Conservation (phyloP, 2,888 invertebrate genomes). For the Molanna angustata region DNA sequence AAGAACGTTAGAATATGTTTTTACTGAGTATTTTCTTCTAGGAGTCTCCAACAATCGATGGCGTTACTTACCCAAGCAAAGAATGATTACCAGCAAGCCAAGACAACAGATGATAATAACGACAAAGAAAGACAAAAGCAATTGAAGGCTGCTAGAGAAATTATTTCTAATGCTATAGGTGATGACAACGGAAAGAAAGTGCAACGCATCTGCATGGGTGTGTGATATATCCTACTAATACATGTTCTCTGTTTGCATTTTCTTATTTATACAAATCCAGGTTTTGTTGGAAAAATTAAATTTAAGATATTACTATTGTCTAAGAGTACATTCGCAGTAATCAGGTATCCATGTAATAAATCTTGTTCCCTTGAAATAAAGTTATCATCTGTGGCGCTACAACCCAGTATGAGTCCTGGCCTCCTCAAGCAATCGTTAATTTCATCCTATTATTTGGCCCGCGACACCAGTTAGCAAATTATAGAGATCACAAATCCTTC, state of each 20-base stretch:
- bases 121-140: constrained; percentile 55
- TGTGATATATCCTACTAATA: constrained; percentile 8
- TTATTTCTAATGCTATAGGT: constrained; percentile 68
- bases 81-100: constrained; percentile 44
- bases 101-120: constrained; percentile 57
- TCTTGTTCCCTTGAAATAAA: no score
- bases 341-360: no score
- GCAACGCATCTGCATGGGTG: constrained; percentile 34
- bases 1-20: no score
- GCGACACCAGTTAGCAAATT: no score
- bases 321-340: no score
- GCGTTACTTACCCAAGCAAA: constrained; percentile 57
- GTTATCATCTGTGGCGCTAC: no score
- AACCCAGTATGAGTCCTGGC: no score
- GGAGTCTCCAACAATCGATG: constrained; percentile 64
- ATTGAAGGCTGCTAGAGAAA: constrained; percentile 66
- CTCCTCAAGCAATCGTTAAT: no score
- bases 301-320: no score
- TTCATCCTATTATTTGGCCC: no score
- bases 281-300: not conserved
- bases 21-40: constrained; percentile 33
- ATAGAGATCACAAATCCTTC: no score
- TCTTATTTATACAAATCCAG: not conserved
- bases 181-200: constrained; percentile 33
- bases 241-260: constrained; percentile 3